Evolutionary conservation across 2,113 vertebrate genomes (phyloP), one percentile per base, ranked within the genome.

Genomic region (Pardalotus punctatus): DNA sequence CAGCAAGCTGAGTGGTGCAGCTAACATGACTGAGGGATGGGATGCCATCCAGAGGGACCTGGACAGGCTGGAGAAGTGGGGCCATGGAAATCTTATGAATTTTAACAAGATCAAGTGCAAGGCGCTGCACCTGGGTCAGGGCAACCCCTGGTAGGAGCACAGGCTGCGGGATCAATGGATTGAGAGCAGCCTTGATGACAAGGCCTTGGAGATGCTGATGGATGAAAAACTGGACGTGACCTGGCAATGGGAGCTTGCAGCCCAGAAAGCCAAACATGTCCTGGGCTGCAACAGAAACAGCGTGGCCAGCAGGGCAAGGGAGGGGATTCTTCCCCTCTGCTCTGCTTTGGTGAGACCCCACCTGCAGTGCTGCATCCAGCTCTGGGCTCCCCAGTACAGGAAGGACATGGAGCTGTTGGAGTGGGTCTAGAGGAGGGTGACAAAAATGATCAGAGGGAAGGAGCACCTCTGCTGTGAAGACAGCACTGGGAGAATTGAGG

Each of bases 251-350:
- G 40, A 0, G 2, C 29, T 54, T 20, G 22, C n/a, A 90, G 29
- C 17, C 40, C 47, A 61, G 29, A 90, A 69, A 53, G 9, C 29
- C 62, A 82, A 31, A 17, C 5, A 1, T 20, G 3, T 40, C 38
- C 38, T 27, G 16, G 29, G 21, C 40, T 48, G 12, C 40, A 76
- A 6, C n/a, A 10, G 54, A 82, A 76, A 29, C 21, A 47, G 6
- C 0, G 0, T 15, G 29, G 29, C 7, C 45, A 69, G 25, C 9
- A 61, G 17, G 38, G 11, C 1, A 1, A 53, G 21, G n/a, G 29
- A 61, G 14, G 21, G 42, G 17, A 61, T 40, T 42, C 35, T 61
- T 25, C 21, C 5, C 6, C 24, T 69, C 62, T 61, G 10, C 38
- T 60, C 38, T 24, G 11, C 40, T 29, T 13, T 60, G n/a, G 11